A percentile compares a stretch with the other conserved stretches of the same genome.
These are phyloP conservation scores for Phodopus roborovskii DNA, from an alignment of 2,113 vertebrate genomes.

Conservation along the genomic window DNA sequence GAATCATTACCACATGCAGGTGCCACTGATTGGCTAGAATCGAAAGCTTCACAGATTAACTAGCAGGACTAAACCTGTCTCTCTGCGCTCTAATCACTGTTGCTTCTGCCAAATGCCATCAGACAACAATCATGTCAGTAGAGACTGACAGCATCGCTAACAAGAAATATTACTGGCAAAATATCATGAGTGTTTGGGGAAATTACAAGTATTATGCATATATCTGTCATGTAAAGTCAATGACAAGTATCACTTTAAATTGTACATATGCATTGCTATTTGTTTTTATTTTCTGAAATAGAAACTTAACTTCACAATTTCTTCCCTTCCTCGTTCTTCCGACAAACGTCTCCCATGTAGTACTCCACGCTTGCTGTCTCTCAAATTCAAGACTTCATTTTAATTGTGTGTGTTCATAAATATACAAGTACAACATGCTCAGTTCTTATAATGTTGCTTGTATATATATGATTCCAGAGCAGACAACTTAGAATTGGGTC, in stretches of 20 bases:
- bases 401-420: not conserved
- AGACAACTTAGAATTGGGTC: not conserved
- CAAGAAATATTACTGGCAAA: not conserved
- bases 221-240: not conserved
- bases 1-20: slow-evolving; percentile 62
- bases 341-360: not conserved
- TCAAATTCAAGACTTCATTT: not conserved
- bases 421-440: not conserved
- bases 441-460: not conserved
- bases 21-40: slow-evolving; percentile 30
- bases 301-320: not conserved
- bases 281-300: not conserved
- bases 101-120: slow-evolving; percentile 48
- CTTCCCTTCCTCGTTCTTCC: no score
- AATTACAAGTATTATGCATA: not conserved
- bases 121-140: slow-evolving; percentile 18
- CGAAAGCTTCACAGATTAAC: slow-evolving; percentile 28
- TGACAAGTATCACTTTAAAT: not conserved
- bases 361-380: not conserved
- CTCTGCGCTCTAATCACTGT: not conserved
- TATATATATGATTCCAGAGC: no score
- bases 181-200: not conserved
- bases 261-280: not conserved
- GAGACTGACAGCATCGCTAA: not conserved
- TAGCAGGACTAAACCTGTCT: not conserved